A percentile compares a stretch with the other conserved stretches of the same genome.
Conservation (phyloP, 2,113 vertebrate genomes). For the Elephas maximus region DNA sequence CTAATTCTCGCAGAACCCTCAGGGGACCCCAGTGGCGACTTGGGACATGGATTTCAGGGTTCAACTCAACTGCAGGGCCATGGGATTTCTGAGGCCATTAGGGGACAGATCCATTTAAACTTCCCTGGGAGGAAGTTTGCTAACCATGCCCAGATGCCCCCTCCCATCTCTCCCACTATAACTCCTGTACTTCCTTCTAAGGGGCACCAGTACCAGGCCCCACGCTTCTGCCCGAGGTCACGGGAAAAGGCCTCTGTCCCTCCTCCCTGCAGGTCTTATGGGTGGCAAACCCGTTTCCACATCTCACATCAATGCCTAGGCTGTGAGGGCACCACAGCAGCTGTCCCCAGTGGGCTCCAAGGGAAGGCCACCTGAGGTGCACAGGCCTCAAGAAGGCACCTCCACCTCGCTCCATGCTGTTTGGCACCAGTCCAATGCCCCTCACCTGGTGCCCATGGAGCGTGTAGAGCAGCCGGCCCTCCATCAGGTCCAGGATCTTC, state of each 20-base stretch:
- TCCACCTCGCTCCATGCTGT: background rate
- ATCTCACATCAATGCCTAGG: background rate
- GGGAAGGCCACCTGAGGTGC: background rate
- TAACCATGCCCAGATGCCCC: background rate
- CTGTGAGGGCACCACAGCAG: too few species aligned
- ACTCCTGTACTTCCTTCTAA: background rate
- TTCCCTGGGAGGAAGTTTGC: background rate
- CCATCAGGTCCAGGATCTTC: slow-evolving; percentile 97
- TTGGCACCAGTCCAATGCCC: rapidly evolving
- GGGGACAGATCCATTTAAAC: background rate
- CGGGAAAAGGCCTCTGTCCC: background rate
- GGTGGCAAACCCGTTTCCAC: background rate
- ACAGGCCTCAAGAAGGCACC: background rate
- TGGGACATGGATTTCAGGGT: background rate
- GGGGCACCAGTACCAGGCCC: background rate
- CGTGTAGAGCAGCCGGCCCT: slow-evolving; percentile 96
- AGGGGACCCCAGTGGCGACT: background rate
- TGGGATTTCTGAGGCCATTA: background rate
- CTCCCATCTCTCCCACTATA: background rate
- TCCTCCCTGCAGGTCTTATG: background rate
- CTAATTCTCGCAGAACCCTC: background rate
- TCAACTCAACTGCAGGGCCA: background rate
- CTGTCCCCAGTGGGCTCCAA: background rate
- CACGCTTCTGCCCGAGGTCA: background rate
- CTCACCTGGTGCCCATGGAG: slow-evolving; percentile 98